These are phyloP conservation scores for Podarcis raffonei DNA, from an alignment of 2,113 vertebrate genomes.

Conservation along the genomic window DNA sequence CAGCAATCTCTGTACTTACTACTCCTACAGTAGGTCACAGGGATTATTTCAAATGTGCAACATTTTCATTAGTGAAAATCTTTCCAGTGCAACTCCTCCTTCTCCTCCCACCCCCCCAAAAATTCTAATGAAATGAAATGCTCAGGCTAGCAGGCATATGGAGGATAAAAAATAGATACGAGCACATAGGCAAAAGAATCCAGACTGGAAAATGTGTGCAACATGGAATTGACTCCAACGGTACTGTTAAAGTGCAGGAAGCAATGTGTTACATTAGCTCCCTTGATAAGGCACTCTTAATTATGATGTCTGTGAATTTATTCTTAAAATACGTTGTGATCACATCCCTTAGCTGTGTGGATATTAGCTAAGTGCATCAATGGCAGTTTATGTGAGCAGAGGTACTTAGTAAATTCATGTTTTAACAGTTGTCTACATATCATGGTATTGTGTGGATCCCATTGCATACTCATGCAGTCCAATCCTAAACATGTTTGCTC, in stretches of 20 bases:
- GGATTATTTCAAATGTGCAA: neutral
- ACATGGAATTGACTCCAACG: neutral
- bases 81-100: neutral
- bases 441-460: fast-evolving
- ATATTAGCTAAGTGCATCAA: neutral
- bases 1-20: neutral
- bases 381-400: neutral
- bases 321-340: neutral
- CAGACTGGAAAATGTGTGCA: neutral
- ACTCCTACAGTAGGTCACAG: neutral
- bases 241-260: neutral
- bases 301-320: neutral
- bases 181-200: neutral
- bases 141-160: neutral
- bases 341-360: neutral
- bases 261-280: neutral
- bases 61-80: neutral
- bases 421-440: neutral
- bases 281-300: neutral
- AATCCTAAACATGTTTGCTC: neutral
- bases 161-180: neutral
- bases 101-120: too few species aligned
- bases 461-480: neutral
- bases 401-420: neutral
- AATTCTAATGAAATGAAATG: neutral